phyloP scores from a whole-genome alignment of 2,888 invertebrate genomes.

The Cyrtodaria siliqua region DNA sequence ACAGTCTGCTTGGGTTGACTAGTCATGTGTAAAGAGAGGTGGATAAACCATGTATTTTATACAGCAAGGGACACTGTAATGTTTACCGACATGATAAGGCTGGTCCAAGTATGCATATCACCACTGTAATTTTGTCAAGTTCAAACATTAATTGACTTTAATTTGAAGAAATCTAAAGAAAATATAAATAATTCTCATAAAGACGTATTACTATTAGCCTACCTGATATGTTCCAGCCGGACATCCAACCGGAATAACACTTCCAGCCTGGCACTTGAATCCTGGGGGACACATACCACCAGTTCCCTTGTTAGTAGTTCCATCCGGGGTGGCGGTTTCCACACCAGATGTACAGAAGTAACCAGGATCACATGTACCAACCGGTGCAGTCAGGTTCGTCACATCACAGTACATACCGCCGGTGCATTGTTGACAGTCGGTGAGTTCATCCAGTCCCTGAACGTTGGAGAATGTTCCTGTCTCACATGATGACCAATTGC shows the following conservation, averaged over 20 bases:
- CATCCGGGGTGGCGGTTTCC: constrained; percentile 79
- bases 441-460: constrained; percentile 72
- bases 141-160: too few relatives aligned
- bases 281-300: constrained; percentile 84
- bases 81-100: too few relatives aligned
- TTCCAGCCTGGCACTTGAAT: constrained; percentile 78
- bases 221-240: constrained; percentile 83
- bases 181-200: too few relatives aligned
- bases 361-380: constrained; percentile 78
- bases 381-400: constrained; percentile 81
- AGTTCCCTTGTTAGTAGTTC: constrained; percentile 79
- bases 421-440: constrained; percentile 76
- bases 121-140: too few relatives aligned
- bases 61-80: too few relatives aligned
- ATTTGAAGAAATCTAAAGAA: too few relatives aligned
- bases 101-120: too few relatives aligned
- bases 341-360: constrained; percentile 82
- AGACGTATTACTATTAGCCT: too few relatives aligned
- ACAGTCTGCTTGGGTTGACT: constrained; percentile 74
- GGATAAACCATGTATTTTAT: too few relatives aligned
- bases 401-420: constrained; percentile 80
- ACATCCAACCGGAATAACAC: constrained; percentile 78
- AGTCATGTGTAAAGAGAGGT: constrained; percentile 66
- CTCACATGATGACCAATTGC: constrained; percentile 82
- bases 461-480: constrained; percentile 82